Conservation (phyloP, 1,140 invertebrate genomes). For the Zophobas morio region DNA sequence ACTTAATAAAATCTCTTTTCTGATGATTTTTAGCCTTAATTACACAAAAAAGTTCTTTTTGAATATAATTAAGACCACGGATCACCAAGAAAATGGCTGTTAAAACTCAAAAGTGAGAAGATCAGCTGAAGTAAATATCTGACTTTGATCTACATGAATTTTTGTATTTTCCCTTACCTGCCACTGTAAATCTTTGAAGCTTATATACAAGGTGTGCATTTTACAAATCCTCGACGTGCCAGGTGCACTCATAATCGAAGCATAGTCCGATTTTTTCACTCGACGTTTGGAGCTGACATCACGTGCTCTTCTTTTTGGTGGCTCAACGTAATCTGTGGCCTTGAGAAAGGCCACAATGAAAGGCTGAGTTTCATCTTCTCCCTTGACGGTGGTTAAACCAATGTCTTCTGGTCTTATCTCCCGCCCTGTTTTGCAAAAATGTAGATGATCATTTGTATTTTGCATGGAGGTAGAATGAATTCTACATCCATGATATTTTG, state of each 20-base stretch:
- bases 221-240: slow-evolving; percentile 80
- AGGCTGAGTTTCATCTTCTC: slow-evolving; percentile 86
- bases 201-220: slow-evolving; percentile 91
- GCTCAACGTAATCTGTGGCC: slow-evolving; percentile 71
- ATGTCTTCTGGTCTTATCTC: slow-evolving; percentile 88
- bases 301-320: slow-evolving; percentile 66
- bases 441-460: neutral
- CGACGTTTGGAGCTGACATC: slow-evolving; percentile 69
- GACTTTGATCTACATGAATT: neutral
- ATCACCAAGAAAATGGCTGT: too few relatives aligned
- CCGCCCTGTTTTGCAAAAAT: slow-evolving; percentile 71
- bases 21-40: too few relatives aligned
- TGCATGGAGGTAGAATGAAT: neutral
- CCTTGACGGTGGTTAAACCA: slow-evolving; percentile 83
- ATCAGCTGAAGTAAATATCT: too few relatives aligned
- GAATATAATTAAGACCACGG: too few relatives aligned
- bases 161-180: slow-evolving; percentile 73
- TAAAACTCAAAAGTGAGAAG: too few relatives aligned
- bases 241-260: slow-evolving; percentile 51
- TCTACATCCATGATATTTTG: slow-evolving; percentile 37
- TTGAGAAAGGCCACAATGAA: slow-evolving; percentile 92
- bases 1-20: too few relatives aligned
- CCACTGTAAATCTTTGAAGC: slow-evolving; percentile 92
- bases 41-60: too few relatives aligned
- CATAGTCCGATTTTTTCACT: slow-evolving; percentile 70